phyloP scores from a whole-genome alignment of 2,797 vertebrate genomes.

The Cynodonichthys magdalenae region DNA sequence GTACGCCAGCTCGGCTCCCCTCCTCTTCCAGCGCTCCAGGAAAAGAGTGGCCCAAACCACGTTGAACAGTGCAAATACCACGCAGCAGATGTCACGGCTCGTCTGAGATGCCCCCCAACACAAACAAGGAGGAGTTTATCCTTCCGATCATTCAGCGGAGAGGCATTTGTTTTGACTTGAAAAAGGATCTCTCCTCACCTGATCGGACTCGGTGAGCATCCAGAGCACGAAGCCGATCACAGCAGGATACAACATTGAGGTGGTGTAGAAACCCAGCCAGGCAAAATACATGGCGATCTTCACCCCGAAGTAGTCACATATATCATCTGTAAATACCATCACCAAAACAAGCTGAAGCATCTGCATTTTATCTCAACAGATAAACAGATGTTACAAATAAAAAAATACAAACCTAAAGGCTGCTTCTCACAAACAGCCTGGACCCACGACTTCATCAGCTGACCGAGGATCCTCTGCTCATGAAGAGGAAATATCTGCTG shows the following conservation, averaged over 20 bases:
- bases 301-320: conserved; percentile 98
- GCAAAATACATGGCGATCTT: conserved; percentile 99
- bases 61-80: conserved; percentile 96
- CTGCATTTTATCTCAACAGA: too few relatives aligned
- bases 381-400: background rate
- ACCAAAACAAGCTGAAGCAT: background rate
- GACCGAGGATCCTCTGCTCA: conserved; percentile 92
- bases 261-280: conserved; percentile 98
- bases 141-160: background rate
- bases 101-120: conserved; percentile 77
- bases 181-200: conserved; percentile 80
- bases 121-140: conserved; percentile 1
- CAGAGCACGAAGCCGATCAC: conserved; percentile 95
- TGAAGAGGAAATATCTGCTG: conserved; percentile 95
- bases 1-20: conserved; percentile 93
- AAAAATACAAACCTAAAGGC: conserved; percentile 84
- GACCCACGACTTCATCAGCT: conserved; percentile 97
- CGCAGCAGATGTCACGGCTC: conserved; percentile 95
- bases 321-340: conserved; percentile 85
- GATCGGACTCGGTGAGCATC: conserved; percentile 93
- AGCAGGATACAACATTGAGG: conserved; percentile 95
- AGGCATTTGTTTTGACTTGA: background rate
- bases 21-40: conserved; percentile 95
- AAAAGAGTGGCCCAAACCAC: conserved; percentile 97
- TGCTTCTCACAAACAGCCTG: conserved; percentile 96